Evolutionary conservation across 2,113 vertebrate genomes (phyloP), one percentile per base, ranked within the genome.

Genomic region (Thunnus maccoyii): DNA sequence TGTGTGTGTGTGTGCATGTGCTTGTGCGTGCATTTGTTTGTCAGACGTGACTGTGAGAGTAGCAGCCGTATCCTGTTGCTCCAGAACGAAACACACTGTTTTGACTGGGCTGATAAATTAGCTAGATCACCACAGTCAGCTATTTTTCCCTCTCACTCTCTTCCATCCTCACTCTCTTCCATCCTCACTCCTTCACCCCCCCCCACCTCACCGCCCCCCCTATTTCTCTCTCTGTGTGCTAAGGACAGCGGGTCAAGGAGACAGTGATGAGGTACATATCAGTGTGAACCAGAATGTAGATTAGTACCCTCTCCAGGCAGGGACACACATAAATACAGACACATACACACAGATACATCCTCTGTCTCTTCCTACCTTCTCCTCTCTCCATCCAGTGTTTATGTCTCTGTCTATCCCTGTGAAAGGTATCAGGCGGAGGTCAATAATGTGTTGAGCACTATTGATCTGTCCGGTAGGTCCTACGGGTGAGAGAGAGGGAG

Each of bases 361-460:
- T 15, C 87, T 36, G 56, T 90, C 82, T 87, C 70, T 80, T 63
- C 83, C 65, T 85, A 58, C 74, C 82, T 72, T 79, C 64, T 60
- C 81, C 56, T 83, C 81, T 85, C 72, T 90, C 74, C 90, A 68
- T 88, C 88, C 84, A 69, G 69, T 93, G 91, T 93, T 92, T 93
- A 89, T 92, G 91, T 92, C 86, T 91, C 83, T 87, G 88, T 92
- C 87, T 90, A 88, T 91, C 78, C 87, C 90, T 68, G 85, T 89
- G 87, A 93, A 93, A 91, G 92, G 89, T 92, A 93, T 92, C 90
- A 87, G 90, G 87, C 88, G 72, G 86, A 88, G 93, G 90, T 94
- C 93, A 94, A 93, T 94, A 94, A 93, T 93, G 88, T 92, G 93
- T 93, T 92, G 93, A 94, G 92, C 92, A 90, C 90, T 89, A 93